Evolutionary conservation across 2,113 vertebrate species (phyloP).

Genomic region (Pollachius pollachius): DNA sequence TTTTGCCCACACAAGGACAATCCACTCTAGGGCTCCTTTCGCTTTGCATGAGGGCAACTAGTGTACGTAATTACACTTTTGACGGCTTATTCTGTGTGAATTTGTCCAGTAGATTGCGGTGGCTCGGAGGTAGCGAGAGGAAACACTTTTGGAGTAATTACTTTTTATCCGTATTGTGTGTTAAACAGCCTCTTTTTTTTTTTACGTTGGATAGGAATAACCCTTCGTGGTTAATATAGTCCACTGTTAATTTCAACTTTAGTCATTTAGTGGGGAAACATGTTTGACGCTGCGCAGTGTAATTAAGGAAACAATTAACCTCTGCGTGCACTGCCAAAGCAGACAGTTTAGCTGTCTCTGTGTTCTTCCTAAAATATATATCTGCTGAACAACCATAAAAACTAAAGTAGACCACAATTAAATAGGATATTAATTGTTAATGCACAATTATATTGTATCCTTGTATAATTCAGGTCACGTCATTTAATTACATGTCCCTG

Average conservation of each 20-base stretch:
- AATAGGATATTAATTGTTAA: constrained; percentile 28
- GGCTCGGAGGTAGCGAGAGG: constrained; percentile 52
- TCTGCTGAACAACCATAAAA: constrained; percentile 29
- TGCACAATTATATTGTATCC: constrained; percentile 38
- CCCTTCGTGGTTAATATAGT: constrained; percentile 56
- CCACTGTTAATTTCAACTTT: constrained; percentile 55
- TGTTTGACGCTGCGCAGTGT: constrained; percentile 66
- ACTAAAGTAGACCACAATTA: constrained; percentile 27
- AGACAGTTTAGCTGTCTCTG: constrained; percentile 38
- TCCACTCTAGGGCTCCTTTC: constrained; percentile 55
- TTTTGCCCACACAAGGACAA: too few relatives aligned
- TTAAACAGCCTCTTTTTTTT: constrained; percentile 53
- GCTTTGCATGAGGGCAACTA: constrained; percentile 55
- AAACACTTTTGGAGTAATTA: constrained; percentile 46
- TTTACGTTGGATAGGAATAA: constrained; percentile 42
- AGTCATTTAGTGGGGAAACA: constrained; percentile 66
- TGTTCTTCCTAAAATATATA: constrained; percentile 37
- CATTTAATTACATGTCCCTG: constrained; percentile 34
- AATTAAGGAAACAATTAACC: constrained; percentile 72
- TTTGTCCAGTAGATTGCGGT: constrained; percentile 49
- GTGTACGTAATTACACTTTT: constrained; percentile 67
- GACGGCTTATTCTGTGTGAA: constrained; percentile 50
- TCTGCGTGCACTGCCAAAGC: constrained; percentile 48
- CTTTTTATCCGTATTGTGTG: constrained; percentile 56
- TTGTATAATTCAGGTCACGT: constrained; percentile 27